phyloP scores from a whole-genome alignment of 2,888 invertebrate genomes.

The Papilio protenor region DNA sequence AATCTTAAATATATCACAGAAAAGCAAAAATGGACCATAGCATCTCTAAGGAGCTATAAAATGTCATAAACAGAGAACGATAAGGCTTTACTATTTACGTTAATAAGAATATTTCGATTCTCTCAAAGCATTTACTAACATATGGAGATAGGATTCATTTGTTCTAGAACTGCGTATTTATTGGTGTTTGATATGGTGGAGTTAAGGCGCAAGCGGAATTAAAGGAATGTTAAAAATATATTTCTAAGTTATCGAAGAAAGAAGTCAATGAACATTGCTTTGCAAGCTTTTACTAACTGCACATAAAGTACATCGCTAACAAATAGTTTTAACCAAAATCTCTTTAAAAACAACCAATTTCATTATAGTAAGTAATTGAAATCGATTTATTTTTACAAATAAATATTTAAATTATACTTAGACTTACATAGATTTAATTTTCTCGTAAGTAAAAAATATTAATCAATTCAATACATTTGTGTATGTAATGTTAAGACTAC shows the following conservation, averaged over 20 bases:
- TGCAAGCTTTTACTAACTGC: background rate
- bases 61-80: background rate
- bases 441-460: no score
- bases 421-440: background rate
- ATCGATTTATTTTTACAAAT: background rate
- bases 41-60: background rate
- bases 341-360: background rate
- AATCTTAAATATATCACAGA: slow-evolving; percentile 32
- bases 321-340: slow-evolving; percentile 14
- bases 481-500: background rate
- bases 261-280: background rate
- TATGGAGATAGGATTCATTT: background rate
- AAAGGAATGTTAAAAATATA: no score
- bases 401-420: background rate
- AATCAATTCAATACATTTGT: background rate
- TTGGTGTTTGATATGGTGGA: no score
- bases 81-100: background rate
- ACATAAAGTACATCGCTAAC: background rate
- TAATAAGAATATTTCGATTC: background rate
- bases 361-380: background rate
- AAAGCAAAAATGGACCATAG: slow-evolving; percentile 15
- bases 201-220: no score
- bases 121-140: background rate
- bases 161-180: background rate
- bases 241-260: no score